Evolutionary conservation across 2,113 vertebrate genomes (phyloP), one percentile per base, ranked within the genome.

Genomic region (Naja naja): DNA sequence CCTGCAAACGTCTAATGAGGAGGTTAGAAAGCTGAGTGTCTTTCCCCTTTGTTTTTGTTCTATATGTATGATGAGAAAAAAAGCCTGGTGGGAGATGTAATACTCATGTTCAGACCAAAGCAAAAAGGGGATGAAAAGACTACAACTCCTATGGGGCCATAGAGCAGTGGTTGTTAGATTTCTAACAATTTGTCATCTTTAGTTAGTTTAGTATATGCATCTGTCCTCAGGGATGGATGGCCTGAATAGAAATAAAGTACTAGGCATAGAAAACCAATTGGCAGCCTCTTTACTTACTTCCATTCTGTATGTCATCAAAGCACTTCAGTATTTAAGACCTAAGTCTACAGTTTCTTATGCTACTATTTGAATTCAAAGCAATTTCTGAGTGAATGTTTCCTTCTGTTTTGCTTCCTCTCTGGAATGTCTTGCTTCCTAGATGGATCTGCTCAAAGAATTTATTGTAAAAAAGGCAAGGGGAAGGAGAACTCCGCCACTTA

Each of bases 301-400:
- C 23, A 30, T 88, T 88, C 47, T 88, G 10, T 52, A 74, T 88
- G 58, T 92, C 52, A 53, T 54, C 23, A 9, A 39, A 88, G 20
- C 8, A 43, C 22, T 85, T 91, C n/a, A 22, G 16, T n/a, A 39
- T 88, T 74, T 92, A 45, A 25, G 23, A 45, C 49, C 27, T 43
- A 10, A 34, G 20, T 52, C 49, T 88, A 12, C n/a, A 53, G 6
- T 27, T 64, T 52, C 45, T 91, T 87, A 60, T 52, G 55, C 6
- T 53, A 39, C 30, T n/a, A 18, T 52, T 87, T 88, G 18, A 91
- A 87, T 90, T 88, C 90, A 89, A 93, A 95, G 93, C 93, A 89
- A 56, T 90, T 10, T 30, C 89, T 89, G 30, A 3, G 23, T 16
- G 58, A 88, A 39, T n/a, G 93, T 0, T 1, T 23, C 4, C 0